Base-by-base conservation (phyloP, 2,888 invertebrate genomes). In the Oscheius onirici region DNA sequence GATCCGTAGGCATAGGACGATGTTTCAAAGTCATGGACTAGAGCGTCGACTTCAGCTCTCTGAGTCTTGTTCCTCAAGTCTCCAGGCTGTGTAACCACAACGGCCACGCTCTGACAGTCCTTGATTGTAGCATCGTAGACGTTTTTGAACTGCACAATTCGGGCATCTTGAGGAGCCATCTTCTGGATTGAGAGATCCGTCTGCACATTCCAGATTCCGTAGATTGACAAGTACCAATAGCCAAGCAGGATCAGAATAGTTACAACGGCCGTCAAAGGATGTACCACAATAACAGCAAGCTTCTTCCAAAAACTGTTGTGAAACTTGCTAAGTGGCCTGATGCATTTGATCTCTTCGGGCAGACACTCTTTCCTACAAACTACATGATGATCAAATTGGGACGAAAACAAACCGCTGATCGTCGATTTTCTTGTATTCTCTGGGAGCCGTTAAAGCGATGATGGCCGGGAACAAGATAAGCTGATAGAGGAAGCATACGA, bases 391-490 rank as follows among this genome's bases (percentile, higher is more conserved):
- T 10, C 22, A 8, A 34, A 17, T 17, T 3, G 11, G 13, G 17
- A 11, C n/a, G 2, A 49, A n/a, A 17, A 40, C 66, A 10, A 2
- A 54, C 52, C 28, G 24, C 11, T 26, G 70, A 15, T 75, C 73
- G 28, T 78, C 74, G 24, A 66, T 61, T 55, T 69, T 72, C 41
- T 76, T 61, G 61, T 80, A 79, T 46, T 83, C 83, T 15, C 70
- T 76, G 20, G 74, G 73, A 1, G 81, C 81, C 0, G 77, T 80
- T 6, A 83, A 63, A 1, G 80, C 77, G 40, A 83, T 72, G 28
- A 83, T 81, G 0, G 83, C 83, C 0, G 83, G 81, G 63, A 83
- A 83, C 41, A 83, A 74, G 46, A 83, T 63, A 13, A 83, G 70
- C 72, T 83, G 81, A 52, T 79, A 83, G 57, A 81, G 55, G 65